Evolutionary conservation across 2,797 vertebrate species (phyloP), one percentile per base, ranked within the genome.

Genomic region (Jordanella pulchra): DNA sequence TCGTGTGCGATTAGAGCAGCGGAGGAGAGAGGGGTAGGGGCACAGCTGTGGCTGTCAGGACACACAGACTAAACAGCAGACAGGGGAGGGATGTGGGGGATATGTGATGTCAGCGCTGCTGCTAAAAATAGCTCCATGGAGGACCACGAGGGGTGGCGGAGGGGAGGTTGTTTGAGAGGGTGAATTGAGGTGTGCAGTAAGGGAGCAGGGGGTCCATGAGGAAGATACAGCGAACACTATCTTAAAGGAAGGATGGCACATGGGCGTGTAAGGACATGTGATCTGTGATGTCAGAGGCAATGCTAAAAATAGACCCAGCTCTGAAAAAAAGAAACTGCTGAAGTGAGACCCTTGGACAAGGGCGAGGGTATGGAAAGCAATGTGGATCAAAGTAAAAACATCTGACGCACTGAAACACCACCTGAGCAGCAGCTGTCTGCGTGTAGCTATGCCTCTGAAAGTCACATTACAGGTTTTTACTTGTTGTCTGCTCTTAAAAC

Each of bases 111-210:
- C 93, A 92, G 86, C 77, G 79, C 65, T 73, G 82, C 50, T 73
- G 84, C 91, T 93, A 93, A 89, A 92, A 93, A 92, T 93, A 94
- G 84, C 79, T 35, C 63, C 2, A 61, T 71, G 83, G 77, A 84
- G 64, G 79, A 73, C 71, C 79, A 71, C 30, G 4, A 70, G 73
- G 81, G 35, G 28, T 3, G 28, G 28, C 2, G 56, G 56, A 4
- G 79, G 76, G 77, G 65, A 71, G 84, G 76, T 77, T 76, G 66
- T 28, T 73, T 65, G 63, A 70, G 27, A 65, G 71, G 82, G 81
- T 82, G 82, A 86, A 63, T 85, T 28, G 14, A 86, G 77, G 68
- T 70, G 47, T 32, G 48, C 71, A 67, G 73, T 56, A 80, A 65
- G 60, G 71, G 81, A 84, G 74, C 69, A 44, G 48, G 79, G n/a